Conservation (phyloP, 2,113 vertebrate genomes). For the Todiramphus chloris region DNA sequence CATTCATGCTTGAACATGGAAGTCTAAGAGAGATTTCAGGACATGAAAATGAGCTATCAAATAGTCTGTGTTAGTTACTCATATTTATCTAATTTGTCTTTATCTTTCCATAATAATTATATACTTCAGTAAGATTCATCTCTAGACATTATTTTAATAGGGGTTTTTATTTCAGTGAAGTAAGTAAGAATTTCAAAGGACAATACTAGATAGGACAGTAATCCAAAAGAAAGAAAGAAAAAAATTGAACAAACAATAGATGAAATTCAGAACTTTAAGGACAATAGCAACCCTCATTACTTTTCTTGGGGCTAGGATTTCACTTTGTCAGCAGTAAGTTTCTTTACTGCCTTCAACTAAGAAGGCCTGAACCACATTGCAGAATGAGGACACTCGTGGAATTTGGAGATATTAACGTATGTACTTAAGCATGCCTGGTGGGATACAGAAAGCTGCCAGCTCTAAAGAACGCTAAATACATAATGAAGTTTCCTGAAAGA, state of each 20-base stretch:
- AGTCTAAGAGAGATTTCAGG: neutral
- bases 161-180: neutral
- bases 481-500: slow-evolving; percentile 23
- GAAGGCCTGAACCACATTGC: neutral
- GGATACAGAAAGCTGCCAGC: neutral
- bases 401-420: neutral
- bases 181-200: neutral
- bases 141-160: neutral
- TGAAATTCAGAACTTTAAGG: neutral
- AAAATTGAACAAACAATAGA: neutral
- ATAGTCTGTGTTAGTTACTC: neutral
- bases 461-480: neutral
- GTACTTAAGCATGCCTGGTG: neutral
- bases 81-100: neutral
- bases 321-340: neutral
- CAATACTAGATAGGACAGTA: neutral
- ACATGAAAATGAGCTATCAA: neutral
- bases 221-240: neutral
- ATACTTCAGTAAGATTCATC: neutral
- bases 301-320: neutral
- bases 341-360: neutral
- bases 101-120: neutral
- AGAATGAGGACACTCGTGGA: neutral
- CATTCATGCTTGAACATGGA: neutral
- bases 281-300: neutral